Evolutionary conservation across 2,888 invertebrate genomes (phyloP).

Genomic region (Ophraella communa): DNA sequence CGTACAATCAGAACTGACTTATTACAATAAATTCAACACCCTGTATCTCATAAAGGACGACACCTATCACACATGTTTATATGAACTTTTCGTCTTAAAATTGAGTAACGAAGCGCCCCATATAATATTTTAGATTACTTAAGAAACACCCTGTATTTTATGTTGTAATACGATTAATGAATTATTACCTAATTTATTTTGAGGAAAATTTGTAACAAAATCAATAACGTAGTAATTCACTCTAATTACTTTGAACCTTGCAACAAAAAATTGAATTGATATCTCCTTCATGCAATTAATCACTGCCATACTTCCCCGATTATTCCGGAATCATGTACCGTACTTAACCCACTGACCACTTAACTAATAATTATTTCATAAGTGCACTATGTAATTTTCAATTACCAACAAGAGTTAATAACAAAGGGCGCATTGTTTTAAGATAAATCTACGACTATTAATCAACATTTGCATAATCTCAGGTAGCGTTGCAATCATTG

Average conservation of each 20-base stretch:
- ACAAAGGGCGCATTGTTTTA: conserved; percentile 28
- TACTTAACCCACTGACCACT: conserved; percentile 22
- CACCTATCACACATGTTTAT: too few relatives aligned
- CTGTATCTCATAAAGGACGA: too few relatives aligned
- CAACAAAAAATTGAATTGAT: not conserved
- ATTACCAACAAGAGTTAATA: conserved; percentile 27
- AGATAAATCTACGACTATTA: conserved; percentile 32
- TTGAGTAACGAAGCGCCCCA: too few relatives aligned
- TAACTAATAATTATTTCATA: conserved; percentile 15
- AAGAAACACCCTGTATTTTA: too few relatives aligned
- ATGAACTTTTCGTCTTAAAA: too few relatives aligned
- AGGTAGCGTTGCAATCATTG: conserved; percentile 23
- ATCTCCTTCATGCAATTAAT: conserved; percentile 2
- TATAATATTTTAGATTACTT: too few relatives aligned
- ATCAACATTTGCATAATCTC: conserved; percentile 36
- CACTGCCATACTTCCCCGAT: conserved; percentile 9
- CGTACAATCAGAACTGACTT: too few relatives aligned
- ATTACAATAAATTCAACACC: too few relatives aligned
- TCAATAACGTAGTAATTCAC: not conserved
- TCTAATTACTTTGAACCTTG: not conserved
- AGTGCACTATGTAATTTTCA: conserved; percentile 15
- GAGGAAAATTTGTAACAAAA: not conserved
- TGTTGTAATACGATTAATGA: too few relatives aligned
- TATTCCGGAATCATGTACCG: conserved; percentile 18
- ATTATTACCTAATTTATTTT: too few relatives aligned